These are phyloP conservation scores for Empidonax traillii DNA, from an alignment of 2,113 vertebrate genomes.

Conservation along the genomic window DNA sequence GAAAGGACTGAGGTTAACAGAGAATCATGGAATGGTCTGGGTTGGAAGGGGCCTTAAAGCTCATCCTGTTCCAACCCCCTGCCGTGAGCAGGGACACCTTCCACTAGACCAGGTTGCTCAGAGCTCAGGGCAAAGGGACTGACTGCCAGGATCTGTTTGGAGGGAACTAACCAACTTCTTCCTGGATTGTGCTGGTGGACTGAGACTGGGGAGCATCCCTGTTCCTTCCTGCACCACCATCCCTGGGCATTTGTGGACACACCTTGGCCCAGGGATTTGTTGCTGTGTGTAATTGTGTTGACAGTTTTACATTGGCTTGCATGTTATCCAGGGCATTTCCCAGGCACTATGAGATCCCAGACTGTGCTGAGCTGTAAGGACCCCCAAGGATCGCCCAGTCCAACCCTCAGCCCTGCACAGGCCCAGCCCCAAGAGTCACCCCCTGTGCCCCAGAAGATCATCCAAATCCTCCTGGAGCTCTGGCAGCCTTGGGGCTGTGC, in stretches of 20 bases:
- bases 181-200: neutral
- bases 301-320: neutral
- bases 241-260: fast-evolving
- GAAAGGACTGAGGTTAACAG: neutral
- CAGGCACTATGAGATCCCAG: neutral
- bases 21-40: neutral
- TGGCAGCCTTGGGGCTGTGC: neutral
- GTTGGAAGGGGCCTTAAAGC: neutral
- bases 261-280: fast-evolving
- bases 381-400: neutral
- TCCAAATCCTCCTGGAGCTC: neutral
- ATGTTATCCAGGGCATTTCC: neutral
- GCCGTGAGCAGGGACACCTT: neutral
- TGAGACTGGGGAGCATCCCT: neutral
- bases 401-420: neutral
- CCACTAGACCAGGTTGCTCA: too few species aligned
- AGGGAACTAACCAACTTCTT: neutral
- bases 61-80: neutral
- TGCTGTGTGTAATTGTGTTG: neutral
- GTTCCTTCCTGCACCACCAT: neutral
- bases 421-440: neutral
- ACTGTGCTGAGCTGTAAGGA: neutral
- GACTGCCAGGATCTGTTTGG: neutral
- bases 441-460: neutral
- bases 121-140: neutral